Percentiles rank a stretch among this genome's conserved stretches.
These are phyloP conservation scores for Synanthedon myopaeformis DNA, from an alignment of 2,888 invertebrate genomes.

Conservation along the genomic window DNA sequence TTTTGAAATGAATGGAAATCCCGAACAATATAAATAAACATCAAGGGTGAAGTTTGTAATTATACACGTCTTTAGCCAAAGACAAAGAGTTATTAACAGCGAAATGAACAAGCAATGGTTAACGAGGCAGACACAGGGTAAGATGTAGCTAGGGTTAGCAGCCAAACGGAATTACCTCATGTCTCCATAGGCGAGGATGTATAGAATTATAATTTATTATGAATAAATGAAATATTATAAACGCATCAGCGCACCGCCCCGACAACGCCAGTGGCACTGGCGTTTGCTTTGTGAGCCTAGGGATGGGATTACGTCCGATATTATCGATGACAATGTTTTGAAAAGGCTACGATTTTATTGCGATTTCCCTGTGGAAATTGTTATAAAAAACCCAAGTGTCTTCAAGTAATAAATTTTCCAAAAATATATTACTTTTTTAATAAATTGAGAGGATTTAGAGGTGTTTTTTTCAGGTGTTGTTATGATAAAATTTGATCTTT, in stretches of 20 bases:
- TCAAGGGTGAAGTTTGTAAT: background rate
- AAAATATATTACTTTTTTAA: too few species aligned
- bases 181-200: constrained; percentile 22
- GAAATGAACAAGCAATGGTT: constrained; percentile 6
- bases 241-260: constrained; percentile 67
- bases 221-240: constrained; percentile 71
- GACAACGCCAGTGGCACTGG: constrained; percentile 68
- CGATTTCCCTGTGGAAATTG: too few species aligned
- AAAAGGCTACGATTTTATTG: too few species aligned
- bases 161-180: constrained; percentile 38
- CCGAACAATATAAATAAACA: background rate
- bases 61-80: background rate
- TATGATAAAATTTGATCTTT: too few species aligned
- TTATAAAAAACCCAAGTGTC: too few species aligned
- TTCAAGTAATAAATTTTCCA: too few species aligned
- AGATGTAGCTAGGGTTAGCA: constrained; percentile 1
- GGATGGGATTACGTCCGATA: constrained; percentile 17
- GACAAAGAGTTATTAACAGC: background rate
- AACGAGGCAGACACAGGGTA: constrained; percentile 10
- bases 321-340: constrained; percentile 15
- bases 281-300: constrained; percentile 61
- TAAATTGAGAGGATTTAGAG: too few species aligned
- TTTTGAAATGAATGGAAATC: background rate
- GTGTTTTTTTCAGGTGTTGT: too few species aligned
- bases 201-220: constrained; percentile 69